Conservation (phyloP, 2,888 invertebrate genomes). For the Athalia rosae region DNA sequence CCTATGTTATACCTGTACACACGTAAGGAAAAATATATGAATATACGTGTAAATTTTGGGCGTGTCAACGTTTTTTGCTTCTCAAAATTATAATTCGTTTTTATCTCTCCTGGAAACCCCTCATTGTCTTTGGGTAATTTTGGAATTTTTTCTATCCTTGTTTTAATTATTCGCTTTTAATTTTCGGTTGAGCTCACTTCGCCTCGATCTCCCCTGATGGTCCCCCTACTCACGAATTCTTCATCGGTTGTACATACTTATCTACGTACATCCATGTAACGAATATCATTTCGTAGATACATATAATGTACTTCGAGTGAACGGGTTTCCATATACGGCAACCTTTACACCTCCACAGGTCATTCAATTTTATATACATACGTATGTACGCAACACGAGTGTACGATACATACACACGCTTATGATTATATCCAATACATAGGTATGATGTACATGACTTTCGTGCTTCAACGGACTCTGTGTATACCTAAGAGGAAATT, state of each 20-base stretch:
- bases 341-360: conserved; percentile 49
- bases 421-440: too few species aligned
- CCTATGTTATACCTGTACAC: background rate
- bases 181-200: background rate
- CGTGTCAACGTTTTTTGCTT: conserved; percentile 19
- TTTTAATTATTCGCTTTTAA: too few species aligned
- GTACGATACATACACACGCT: too few species aligned
- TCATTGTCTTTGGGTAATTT: too few species aligned
- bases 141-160: too few species aligned
- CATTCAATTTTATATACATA: conserved; percentile 47
- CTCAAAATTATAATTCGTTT: too few species aligned
- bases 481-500: too few species aligned
- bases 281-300: too few species aligned
- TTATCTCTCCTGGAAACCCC: too few species aligned
- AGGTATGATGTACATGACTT: too few species aligned
- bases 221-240: background rate
- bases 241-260: background rate
- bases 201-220: too few species aligned
- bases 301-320: conserved; percentile 48
- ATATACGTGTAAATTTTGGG: conserved; percentile 41
- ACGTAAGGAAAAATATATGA: background rate
- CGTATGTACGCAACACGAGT: background rate
- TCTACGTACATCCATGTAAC: background rate
- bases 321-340: conserved; percentile 57
- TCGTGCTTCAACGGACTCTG: too few species aligned